Evolutionary conservation across 2,888 invertebrate genomes (phyloP).

Genomic region (Andricus quercusramuli): DNA sequence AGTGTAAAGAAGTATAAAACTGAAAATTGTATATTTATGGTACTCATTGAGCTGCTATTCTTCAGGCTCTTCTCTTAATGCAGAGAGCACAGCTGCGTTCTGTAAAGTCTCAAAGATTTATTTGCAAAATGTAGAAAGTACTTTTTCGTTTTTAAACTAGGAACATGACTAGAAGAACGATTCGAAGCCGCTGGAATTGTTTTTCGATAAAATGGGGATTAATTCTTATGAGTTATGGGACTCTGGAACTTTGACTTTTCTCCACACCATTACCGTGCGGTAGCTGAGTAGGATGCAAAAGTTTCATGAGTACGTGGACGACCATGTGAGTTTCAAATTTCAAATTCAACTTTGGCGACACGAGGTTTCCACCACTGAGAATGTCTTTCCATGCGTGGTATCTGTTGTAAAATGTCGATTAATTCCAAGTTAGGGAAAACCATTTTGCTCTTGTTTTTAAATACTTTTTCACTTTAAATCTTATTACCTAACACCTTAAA

Average conservation of each 20-base stretch:
- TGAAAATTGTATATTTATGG: neutral
- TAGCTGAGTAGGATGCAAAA: conserved; percentile 12
- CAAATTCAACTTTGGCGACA: conserved; percentile 28
- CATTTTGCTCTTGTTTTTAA: neutral
- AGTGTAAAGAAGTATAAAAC: neutral
- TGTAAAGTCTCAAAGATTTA: conserved; percentile 24
- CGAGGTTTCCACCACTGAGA: conserved; percentile 10
- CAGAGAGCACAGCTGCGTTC: neutral
- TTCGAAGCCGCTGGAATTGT: conserved; percentile 25
- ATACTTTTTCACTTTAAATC: neutral
- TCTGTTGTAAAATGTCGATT: neutral
- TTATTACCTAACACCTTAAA: neutral
- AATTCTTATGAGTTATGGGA: conserved; percentile 39
- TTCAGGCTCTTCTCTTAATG: neutral
- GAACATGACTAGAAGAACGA: conserved; percentile 21
- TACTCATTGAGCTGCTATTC: neutral
- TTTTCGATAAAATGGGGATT: conserved; percentile 34
- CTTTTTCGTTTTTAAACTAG: neutral
- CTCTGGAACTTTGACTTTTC: conserved; percentile 13
- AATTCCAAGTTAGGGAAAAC: neutral
- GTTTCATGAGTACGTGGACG: conserved; percentile 6
- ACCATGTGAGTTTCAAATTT: conserved; percentile 22
- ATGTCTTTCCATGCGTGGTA: neutral
- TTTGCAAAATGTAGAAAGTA: conserved; percentile 2
- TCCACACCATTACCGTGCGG: conserved; percentile 23